phyloP scores from a whole-genome alignment of 35 echinoderm and acorn worm genomes.

The Lytechinus pictus region DNA sequence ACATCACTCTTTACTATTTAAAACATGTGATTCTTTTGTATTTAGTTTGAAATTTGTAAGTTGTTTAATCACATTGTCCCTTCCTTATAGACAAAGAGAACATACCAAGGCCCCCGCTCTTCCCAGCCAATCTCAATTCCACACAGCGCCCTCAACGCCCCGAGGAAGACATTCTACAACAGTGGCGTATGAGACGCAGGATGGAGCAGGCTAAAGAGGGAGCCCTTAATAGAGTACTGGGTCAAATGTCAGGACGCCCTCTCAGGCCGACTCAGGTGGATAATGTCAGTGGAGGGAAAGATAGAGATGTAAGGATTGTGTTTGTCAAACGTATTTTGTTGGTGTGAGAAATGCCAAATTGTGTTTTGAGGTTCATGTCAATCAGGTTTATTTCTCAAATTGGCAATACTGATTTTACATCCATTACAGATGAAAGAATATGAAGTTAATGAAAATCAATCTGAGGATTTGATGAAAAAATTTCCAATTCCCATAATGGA shows the following conservation, averaged over 20 bases:
- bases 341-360: not conserved
- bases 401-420: no score
- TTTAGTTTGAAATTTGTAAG: no score
- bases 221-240: not conserved
- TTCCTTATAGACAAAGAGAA: conserved; percentile 52
- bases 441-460: no score
- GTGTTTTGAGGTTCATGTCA: no score
- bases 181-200: conserved; percentile 85
- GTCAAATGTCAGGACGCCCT: not conserved
- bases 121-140: not conserved
- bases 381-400: no score
- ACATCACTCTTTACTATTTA: no score
- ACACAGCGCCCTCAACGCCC: conserved; percentile 23
- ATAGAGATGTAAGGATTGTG: not conserved
- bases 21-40: no score
- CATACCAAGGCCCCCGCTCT: not conserved
- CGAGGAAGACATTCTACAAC: conserved; percentile 92
- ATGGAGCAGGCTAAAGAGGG: conserved; percentile 70
- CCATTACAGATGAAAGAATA: no score
- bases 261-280: not conserved
- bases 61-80: not conserved
- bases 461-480: no score
- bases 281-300: not conserved
- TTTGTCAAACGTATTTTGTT: not conserved
- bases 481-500: no score